Conservation (phyloP, 2,888 invertebrate genomes). For the Agrotis exclamationis region DNA sequence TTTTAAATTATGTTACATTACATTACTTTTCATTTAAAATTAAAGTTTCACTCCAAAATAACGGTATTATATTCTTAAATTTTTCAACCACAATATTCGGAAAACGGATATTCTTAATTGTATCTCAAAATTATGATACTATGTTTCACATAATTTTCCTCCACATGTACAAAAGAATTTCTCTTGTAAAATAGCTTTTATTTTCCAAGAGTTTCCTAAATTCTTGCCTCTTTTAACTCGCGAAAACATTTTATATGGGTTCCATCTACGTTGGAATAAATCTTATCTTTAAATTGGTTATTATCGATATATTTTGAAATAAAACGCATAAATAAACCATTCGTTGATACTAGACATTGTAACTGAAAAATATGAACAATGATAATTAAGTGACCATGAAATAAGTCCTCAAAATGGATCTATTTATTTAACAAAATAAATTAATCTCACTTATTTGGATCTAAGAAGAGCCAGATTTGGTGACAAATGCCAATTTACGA, state of each 20-base stretch:
- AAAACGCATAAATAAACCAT: slow-evolving; percentile 2
- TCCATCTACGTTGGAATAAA: slow-evolving; percentile 22
- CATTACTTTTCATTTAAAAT: neutral
- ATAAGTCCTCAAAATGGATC: neutral
- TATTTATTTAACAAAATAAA: neutral
- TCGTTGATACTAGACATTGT: neutral
- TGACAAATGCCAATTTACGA: slow-evolving; percentile 4
- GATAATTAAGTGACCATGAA: neutral
- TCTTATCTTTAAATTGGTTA: slow-evolving; percentile 1
- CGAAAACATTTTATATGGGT: slow-evolving; percentile 22
- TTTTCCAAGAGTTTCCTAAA: slow-evolving; percentile 14
- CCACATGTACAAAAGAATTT: slow-evolving; percentile 19
- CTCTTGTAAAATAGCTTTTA: slow-evolving; percentile 5
- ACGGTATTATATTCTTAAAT: slow-evolving; percentile 1
- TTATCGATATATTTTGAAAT: neutral
- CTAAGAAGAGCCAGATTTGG: neutral
- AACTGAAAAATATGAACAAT: neutral
- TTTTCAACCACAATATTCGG: neutral
- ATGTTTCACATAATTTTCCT: slow-evolving; percentile 1
- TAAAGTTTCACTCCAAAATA: neutral
- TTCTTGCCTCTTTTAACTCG: neutral
- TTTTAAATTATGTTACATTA: neutral
- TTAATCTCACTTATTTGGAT: neutral
- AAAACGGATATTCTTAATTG: slow-evolving; percentile 8
- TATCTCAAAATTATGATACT: slow-evolving; percentile 6